Evolutionary conservation across 2,797 vertebrate genomes (phyloP).

Genomic region (Acrocephalus scirpaceus): DNA sequence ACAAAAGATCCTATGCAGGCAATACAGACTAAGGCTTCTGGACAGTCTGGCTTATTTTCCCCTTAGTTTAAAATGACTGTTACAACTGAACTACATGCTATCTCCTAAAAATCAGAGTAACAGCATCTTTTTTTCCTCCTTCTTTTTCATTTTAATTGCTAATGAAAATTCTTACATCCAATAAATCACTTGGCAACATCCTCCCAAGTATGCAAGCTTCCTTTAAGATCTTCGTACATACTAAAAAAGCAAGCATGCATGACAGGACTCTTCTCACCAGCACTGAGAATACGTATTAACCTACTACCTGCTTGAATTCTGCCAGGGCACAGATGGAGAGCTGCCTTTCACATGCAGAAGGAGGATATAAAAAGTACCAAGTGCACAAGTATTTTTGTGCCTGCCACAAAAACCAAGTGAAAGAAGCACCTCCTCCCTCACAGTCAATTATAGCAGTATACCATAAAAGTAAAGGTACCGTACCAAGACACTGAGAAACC

Average conservation of each 20-base stretch:
- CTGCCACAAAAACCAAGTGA: neutral
- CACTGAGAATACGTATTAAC: neutral
- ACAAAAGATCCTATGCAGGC: neutral
- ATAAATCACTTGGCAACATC: neutral
- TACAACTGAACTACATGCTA: neutral
- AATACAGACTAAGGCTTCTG: neutral
- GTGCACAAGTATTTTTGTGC: slow-evolving; percentile 25
- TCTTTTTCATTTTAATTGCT: neutral
- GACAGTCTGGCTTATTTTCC: neutral
- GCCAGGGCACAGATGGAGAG: slow-evolving; percentile 41
- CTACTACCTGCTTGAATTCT: slow-evolving; percentile 40
- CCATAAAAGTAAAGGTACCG: neutral
- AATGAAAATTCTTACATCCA: neutral
- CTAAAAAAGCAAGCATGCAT: neutral
- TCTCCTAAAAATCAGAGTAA: neutral
- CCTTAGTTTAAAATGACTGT: neutral
- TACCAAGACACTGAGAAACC: neutral
- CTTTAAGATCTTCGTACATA: neutral
- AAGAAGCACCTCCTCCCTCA: neutral
- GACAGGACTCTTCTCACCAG: neutral
- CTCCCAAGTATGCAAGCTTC: neutral
- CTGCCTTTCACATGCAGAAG: slow-evolving; percentile 22
- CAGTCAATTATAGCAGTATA: neutral
- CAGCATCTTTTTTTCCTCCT: neutral
- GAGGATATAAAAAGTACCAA: slow-evolving; percentile 35